Percentiles rank a stretch among this genome's conserved stretches.
Evolutionary conservation across 2,797 vertebrate species (phyloP).

Genomic region (Schizopygopsis pylzovi): DNA sequence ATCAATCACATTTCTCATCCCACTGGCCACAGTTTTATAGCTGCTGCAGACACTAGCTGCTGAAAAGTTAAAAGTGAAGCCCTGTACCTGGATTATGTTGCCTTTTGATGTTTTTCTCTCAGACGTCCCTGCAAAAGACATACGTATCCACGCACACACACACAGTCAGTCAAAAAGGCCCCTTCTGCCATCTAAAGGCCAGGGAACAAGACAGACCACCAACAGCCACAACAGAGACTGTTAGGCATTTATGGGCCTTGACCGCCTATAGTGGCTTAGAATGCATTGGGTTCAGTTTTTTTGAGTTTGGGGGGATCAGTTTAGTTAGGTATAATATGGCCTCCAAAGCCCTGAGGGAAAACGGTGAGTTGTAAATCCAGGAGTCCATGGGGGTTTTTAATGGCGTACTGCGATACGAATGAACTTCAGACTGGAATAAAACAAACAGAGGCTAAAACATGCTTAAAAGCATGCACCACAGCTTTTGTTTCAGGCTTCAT

Average conservation of each 20-base stretch:
- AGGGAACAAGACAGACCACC: constrained; percentile 64
- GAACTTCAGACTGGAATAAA: constrained; percentile 53
- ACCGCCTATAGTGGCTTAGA: constrained; percentile 61
- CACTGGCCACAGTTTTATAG: constrained; percentile 63
- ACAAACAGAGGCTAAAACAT: constrained; percentile 33
- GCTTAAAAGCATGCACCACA: constrained; percentile 20
- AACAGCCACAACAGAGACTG: constrained; percentile 63
- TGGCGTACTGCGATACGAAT: constrained; percentile 52
- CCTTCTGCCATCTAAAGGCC: constrained; percentile 60
- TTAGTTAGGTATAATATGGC: constrained; percentile 51
- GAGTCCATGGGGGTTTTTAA: constrained; percentile 54
- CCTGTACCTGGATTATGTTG: constrained; percentile 67
- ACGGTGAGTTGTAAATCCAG: constrained; percentile 61
- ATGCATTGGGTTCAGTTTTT: constrained; percentile 50
- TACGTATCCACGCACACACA: constrained; percentile 3
- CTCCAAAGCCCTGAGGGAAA: constrained; percentile 56
- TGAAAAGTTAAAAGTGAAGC: constrained; percentile 63
- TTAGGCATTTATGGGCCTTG: constrained; percentile 64
- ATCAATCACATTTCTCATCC: constrained; percentile 60
- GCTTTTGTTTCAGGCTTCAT: constrained; percentile 34
- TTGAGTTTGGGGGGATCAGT: constrained; percentile 12
- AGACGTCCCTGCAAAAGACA: constrained; percentile 34
- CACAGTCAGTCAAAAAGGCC: constrained; percentile 47
- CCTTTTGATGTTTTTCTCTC: constrained; percentile 67
- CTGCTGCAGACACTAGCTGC: constrained; percentile 59